A percentile compares a stretch with the other conserved stretches of the same genome.
These are phyloP conservation scores for Spea bombifrons DNA, from an alignment of 2,113 vertebrate genomes.

Conservation along the genomic window DNA sequence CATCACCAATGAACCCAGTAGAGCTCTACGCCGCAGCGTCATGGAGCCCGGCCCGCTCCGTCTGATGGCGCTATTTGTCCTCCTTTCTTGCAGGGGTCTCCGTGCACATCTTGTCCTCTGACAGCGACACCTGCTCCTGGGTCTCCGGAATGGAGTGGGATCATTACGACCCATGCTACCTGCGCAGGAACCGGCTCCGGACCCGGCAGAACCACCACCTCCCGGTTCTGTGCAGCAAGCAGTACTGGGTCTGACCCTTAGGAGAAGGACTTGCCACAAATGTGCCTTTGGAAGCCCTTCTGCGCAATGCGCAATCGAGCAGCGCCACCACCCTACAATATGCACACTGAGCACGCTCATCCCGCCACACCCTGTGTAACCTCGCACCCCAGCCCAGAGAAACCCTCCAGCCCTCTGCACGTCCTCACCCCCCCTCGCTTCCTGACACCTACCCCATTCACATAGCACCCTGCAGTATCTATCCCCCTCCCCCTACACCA, in stretches of 20 bases:
- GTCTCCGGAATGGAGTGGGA: slow-evolving; percentile 72
- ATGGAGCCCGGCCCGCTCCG: no score
- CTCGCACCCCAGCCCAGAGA: background rate
- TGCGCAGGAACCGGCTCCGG: slow-evolving; percentile 64
- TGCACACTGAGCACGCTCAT: background rate
- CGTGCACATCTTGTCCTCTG: slow-evolving; percentile 71
- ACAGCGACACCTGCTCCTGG: slow-evolving; percentile 68
- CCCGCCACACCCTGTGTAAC: no score
- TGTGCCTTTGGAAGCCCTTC: no score
- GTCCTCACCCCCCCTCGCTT: background rate
- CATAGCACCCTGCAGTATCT: background rate
- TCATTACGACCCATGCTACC: slow-evolving; percentile 76
- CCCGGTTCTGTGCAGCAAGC: slow-evolving; percentile 60
- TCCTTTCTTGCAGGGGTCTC: slow-evolving; percentile 65
- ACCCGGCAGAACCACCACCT: slow-evolving; percentile 51
- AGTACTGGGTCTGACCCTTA: slow-evolving; percentile 69
- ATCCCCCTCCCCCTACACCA: no score
- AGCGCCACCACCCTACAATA: background rate
- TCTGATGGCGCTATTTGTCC: background rate
- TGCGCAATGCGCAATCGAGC: no score
- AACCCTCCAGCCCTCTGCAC: background rate
- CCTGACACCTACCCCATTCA: background rate
- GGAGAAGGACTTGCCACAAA: background rate
- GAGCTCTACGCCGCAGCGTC: no score
- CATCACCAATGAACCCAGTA: no score